These are phyloP conservation scores for Agriopis aurantiaria DNA, from an alignment of 2,888 invertebrate genomes.

Conservation along the genomic window DNA sequence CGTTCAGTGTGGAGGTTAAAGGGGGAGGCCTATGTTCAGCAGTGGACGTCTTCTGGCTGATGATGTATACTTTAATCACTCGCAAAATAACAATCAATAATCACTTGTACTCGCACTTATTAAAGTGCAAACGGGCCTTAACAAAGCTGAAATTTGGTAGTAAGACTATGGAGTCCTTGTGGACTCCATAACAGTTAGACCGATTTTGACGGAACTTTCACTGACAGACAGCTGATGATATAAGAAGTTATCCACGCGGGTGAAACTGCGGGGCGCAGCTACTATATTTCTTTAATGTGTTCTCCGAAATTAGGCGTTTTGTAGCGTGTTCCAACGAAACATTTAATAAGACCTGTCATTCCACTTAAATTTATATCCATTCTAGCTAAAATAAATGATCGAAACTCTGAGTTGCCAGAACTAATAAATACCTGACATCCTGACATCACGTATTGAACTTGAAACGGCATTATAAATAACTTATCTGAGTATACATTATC, in stretches of 20 bases:
- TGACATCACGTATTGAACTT: constrained; percentile 27
- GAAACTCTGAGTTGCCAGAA: constrained; percentile 12
- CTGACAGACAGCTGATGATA: too few species aligned
- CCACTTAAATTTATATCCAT: constrained; percentile 3
- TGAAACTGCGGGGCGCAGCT: background rate
- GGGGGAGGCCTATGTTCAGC: too few species aligned
- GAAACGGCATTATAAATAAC: constrained; percentile 33
- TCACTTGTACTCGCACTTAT: too few species aligned
- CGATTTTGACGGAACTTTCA: too few species aligned
- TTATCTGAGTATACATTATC: constrained; percentile 17
- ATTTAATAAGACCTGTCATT: constrained; percentile 6
- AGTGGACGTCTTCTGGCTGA: too few species aligned
- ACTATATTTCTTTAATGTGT: background rate
- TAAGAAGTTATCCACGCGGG: background rate
- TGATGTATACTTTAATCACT: too few species aligned
- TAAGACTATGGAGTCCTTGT: too few species aligned
- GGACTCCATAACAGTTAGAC: too few species aligned
- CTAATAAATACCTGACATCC: constrained; percentile 22
- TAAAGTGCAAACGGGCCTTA: too few species aligned
- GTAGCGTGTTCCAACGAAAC: background rate
- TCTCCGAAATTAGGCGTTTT: constrained; percentile 1
- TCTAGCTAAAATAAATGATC: constrained; percentile 8
- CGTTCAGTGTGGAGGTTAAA: too few species aligned
- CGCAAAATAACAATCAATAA: too few species aligned
- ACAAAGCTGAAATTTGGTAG: too few species aligned